Conservation (phyloP, 2,797 vertebrate species). For the Sebastes baramenuke region DNA sequence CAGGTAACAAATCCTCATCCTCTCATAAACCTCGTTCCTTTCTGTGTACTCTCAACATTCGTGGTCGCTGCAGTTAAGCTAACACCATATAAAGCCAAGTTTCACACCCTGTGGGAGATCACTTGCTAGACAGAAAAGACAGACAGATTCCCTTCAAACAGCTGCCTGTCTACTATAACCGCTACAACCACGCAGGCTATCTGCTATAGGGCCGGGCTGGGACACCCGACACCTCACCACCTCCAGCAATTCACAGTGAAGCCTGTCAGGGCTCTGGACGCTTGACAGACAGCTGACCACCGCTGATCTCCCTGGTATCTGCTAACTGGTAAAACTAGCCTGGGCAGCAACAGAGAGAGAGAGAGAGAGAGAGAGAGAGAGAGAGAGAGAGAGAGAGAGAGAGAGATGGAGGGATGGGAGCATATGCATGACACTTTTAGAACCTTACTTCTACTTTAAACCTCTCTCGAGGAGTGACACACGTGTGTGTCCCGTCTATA, state of each 20-base stretch:
- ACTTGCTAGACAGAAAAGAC: constrained; percentile 14
- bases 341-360: constrained; percentile 1
- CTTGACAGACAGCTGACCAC: constrained; percentile 71
- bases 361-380: neutral
- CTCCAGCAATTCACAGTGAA: constrained; percentile 38
- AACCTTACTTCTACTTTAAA: constrained; percentile 60
- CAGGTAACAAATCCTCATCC: constrained; percentile 1
- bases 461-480: constrained; percentile 47
- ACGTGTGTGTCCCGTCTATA: constrained; percentile 51
- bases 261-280: constrained; percentile 38
- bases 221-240: constrained; percentile 60
- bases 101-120: constrained; percentile 14
- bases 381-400: neutral
- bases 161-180: constrained; percentile 41
- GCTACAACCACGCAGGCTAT: neutral
- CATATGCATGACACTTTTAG: constrained; percentile 66
- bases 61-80: neutral
- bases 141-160: constrained; percentile 45
- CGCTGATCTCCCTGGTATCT: constrained; percentile 68
- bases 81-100: constrained; percentile 4
- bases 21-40: neutral
- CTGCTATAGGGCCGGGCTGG: neutral
- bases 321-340: constrained; percentile 69
- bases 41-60: neutral
- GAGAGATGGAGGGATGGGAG: constrained; percentile 18